A percentile compares a stretch with the other conserved stretches of the same genome.
Evolutionary conservation across 2,888 invertebrate genomes (phyloP).

Genomic region (Cheilosia vernalis): DNA sequence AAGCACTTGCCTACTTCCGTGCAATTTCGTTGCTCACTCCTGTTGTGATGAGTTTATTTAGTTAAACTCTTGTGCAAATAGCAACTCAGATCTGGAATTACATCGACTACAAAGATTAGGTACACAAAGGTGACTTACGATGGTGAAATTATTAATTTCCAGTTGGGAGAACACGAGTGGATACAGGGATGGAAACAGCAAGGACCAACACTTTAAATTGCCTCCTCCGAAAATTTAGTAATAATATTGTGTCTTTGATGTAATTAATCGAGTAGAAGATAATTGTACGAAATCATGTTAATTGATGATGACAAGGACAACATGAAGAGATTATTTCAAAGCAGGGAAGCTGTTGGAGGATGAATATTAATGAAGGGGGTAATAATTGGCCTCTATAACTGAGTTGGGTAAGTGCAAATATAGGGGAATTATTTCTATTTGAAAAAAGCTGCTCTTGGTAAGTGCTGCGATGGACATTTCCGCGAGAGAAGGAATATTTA

Average conservation of each 20-base stretch:
- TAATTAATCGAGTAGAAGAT: constrained; percentile 76
- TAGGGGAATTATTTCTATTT: constrained; percentile 23
- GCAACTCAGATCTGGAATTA: constrained; percentile 56
- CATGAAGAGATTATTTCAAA: constrained; percentile 45
- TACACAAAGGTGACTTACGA: constrained; percentile 35
- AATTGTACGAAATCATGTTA: constrained; percentile 70
- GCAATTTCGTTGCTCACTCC: background rate
- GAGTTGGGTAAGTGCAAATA: constrained; percentile 34
- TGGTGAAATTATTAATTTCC: constrained; percentile 63
- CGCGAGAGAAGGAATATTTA: background rate
- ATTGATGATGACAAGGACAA: constrained; percentile 64
- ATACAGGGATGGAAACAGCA: background rate
- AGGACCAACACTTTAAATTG: constrained; percentile 39
- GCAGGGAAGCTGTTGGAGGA: constrained; percentile 3
- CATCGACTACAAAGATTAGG: constrained; percentile 24
- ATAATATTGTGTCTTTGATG: constrained; percentile 63
- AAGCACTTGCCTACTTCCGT: constrained; percentile 6
- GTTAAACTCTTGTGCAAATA: constrained; percentile 57
- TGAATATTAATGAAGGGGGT: constrained; percentile 15
- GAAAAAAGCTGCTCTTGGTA: constrained; percentile 5
- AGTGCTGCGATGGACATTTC: background rate
- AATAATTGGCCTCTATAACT: constrained; percentile 55
- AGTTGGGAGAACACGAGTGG: constrained; percentile 39
- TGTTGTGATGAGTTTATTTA: constrained; percentile 63
- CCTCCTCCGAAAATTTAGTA: constrained; percentile 37